These are phyloP conservation scores for Numenius phaeopus DNA, from an alignment of 2,797 vertebrate species.

Conservation along the genomic window DNA sequence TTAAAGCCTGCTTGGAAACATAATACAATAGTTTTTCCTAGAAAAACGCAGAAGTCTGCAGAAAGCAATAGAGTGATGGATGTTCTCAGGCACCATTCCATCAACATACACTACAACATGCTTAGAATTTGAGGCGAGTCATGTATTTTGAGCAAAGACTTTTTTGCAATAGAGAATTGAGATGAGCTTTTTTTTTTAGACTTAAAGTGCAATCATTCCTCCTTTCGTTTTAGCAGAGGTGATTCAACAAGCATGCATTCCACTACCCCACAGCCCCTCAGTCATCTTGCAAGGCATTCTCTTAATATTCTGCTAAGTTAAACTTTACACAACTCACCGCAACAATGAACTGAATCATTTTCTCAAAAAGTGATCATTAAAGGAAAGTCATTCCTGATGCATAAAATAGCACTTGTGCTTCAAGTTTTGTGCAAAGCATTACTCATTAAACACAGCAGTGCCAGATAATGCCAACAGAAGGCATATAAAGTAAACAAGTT, in stretches of 20 bases:
- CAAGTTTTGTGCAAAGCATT: constrained; percentile 13
- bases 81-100: background rate
- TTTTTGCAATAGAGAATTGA: background rate
- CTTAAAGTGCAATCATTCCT: background rate
- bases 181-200: background rate
- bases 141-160: background rate
- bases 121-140: background rate
- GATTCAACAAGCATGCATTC: background rate
- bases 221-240: background rate
- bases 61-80: background rate
- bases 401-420: background rate
- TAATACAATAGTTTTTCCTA: background rate
- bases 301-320: constrained; percentile 20
- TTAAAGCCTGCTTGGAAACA: background rate
- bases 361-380: background rate
- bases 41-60: background rate
- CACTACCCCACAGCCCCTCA: background rate
- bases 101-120: background rate
- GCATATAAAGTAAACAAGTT: constrained; percentile 50
- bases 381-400: background rate
- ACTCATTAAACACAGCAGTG: constrained; percentile 54
- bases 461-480: constrained; percentile 40
- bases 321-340: background rate
- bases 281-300: background rate
- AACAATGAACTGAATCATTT: background rate